Evolutionary conservation across 2,113 vertebrate genomes (phyloP), one percentile per base, ranked within the genome.

Genomic region (Cisticola juncidis): DNA sequence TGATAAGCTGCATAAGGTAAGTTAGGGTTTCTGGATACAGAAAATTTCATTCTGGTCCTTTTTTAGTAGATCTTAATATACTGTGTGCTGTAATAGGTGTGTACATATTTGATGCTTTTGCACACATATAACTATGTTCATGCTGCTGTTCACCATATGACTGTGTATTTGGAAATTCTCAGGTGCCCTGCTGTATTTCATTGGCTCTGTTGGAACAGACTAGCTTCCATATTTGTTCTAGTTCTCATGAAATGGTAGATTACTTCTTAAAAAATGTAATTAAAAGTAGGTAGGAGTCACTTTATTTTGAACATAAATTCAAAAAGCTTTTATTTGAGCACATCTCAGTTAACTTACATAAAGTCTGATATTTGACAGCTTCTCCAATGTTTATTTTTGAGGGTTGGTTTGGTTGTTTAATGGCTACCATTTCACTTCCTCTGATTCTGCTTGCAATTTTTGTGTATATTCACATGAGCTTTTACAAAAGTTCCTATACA

Each of bases 1-100:
- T 76, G 97, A 99, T 69, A 98, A 98, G 66, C 98, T 99, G 29
- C 82, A 97, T 61, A 98, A 98, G 98, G 99, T 99, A 97, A 98
- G 78, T 88, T 86, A 40, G 40, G 7, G 5, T 78, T 76, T 92
- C 86, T 73, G 44, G n/a, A 26, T 33, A 23, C 26, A 45, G 36
- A 60, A 57, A 50, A 29, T 12, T 56, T 65, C 8, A 73, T 47
- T 73, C 13, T 5, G 18, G 6, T 53, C 17, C 17, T 53, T 14
- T 83, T 58, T 70, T 28, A 38, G 14, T 51, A 74, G 18, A 5
- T 44, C 12, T 69, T 85, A 33, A 5, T 73, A 7, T 81, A 35
- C 4, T 28, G 2, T 60, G 31, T 72, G n/a, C 38, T 68, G 61
- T 25, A 50, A 70, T 33, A 23, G 62, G 19, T 28, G 3, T 50